phyloP scores from a whole-genome alignment of 2,113 vertebrate genomes.

The Silurus meridionalis region DNA sequence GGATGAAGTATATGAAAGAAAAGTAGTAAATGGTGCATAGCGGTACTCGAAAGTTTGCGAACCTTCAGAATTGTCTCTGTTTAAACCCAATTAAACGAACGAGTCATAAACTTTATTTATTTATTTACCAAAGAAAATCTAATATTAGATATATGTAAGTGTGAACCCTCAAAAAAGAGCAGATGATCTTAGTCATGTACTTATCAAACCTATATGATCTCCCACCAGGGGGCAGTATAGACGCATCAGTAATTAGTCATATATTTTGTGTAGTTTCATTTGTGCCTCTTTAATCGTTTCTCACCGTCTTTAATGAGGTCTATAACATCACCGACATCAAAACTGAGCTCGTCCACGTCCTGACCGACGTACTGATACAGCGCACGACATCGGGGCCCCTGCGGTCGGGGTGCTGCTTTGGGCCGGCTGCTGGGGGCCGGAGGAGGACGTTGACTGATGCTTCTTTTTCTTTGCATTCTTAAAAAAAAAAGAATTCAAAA shows the following conservation, averaged over 20 bases:
- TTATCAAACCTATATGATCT: background rate
- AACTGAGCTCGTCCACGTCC: slow-evolving; percentile 93
- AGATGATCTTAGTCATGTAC: too few relatives aligned
- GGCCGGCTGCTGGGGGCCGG: slow-evolving; percentile 73
- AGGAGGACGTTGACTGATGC: slow-evolving; percentile 79
- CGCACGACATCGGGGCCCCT: slow-evolving; percentile 79
- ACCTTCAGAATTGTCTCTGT: too few relatives aligned
- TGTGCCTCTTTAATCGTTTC: background rate
- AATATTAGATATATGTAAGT: too few relatives aligned
- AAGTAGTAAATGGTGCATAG: background rate
- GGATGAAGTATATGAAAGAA: background rate
- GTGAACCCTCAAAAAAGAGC: too few relatives aligned
- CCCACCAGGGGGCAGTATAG: background rate
- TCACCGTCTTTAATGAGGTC: slow-evolving; percentile 89
- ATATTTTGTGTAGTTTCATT: background rate
- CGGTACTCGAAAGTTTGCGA: too few relatives aligned
- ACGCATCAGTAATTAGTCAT: background rate
- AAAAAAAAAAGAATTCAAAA: background rate
- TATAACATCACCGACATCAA: slow-evolving; percentile 83
- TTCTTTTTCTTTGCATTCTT: slow-evolving; percentile 86
- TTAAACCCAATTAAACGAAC: too few relatives aligned
- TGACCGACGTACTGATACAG: slow-evolving; percentile 90
- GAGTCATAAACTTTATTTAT: too few relatives aligned
- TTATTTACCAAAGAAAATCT: too few relatives aligned
- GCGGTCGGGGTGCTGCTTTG: slow-evolving; percentile 74